Evolutionary conservation across 2,113 vertebrate species (phyloP), one percentile per base, ranked within the genome.

Genomic region (Ciconia stormi): DNA sequence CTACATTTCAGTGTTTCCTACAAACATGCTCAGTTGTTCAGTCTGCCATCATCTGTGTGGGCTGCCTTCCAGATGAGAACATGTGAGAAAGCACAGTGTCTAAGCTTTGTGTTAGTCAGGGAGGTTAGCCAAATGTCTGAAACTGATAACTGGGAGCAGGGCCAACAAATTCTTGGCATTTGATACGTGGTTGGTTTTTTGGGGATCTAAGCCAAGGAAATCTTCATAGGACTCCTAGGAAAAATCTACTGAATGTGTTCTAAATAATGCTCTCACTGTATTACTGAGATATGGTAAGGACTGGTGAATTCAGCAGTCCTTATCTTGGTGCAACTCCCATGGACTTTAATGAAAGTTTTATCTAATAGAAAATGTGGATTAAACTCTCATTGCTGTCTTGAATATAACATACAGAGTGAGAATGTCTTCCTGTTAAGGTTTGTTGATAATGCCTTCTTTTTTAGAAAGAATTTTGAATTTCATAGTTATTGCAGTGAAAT

Each of bases 41-140:
- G 32, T 46, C 59, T 55, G 12, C 46, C n/a, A 89, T 46, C 65
- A 91, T 63, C 76, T 90, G 19, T 30, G 44, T 67, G 53, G 95
- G 91, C 87, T 80, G 67, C 44, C 21, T 94, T 97, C 80, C 89
- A 90, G 79, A 90, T 63, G 59, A 46, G 55, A 95, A 86, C 82
- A 90, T 84, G 93, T 82, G 90, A 83, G 52, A 90, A 93, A 87
- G 42, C 46, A 67, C 22, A 74, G 23, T 27, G 56, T 73, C 62
- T 93, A 61, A 95, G 61, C 76, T 88, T 89, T 9, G 1, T 84
- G 42, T 58, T 81, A 94, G 67, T 76, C 67, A 90, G 44, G 67
- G 65, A 95, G n/a, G 36, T 36, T 88, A 95, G 94, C 82, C 96
- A 97, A 96, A 91, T 65, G 76, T 59, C 63, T 88, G 71, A 92